These are phyloP conservation scores for Brachyalestes nurse DNA, from an alignment of 2,797 vertebrate species.

Conservation along the genomic window DNA sequence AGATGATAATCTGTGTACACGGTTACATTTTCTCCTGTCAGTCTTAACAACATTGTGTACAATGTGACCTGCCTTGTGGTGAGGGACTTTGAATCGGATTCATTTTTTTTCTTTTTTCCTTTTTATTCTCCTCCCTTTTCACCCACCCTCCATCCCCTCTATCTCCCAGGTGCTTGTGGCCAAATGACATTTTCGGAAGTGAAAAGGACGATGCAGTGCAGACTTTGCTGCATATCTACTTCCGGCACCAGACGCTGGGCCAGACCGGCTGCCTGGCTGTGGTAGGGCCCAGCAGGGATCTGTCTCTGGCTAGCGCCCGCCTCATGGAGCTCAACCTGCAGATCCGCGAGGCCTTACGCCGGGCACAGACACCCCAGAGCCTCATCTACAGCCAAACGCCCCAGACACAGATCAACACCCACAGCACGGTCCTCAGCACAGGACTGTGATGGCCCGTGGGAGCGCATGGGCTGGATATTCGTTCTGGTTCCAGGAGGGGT, in stretches of 20 bases:
- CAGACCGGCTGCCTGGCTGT: constrained; percentile 94
- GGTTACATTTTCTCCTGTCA: neutral
- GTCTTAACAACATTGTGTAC: neutral
- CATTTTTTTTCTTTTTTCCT: neutral
- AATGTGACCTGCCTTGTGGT: neutral
- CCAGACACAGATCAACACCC: constrained; percentile 50
- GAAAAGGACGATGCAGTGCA: constrained; percentile 90
- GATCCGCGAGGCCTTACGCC: constrained; percentile 91
- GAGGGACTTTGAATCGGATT: neutral
- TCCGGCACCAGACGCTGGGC: constrained; percentile 96
- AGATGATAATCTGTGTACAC: neutral
- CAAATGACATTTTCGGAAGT: constrained; percentile 94
- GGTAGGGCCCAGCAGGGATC: constrained; percentile 90
- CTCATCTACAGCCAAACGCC: constrained; percentile 43
- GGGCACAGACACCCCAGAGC: constrained; percentile 82
- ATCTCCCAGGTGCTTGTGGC: constrained; percentile 93
- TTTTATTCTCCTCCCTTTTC: neutral
- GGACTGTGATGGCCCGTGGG: constrained; percentile 83
- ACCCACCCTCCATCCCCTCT: too few relatives aligned
- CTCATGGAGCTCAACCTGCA: constrained; percentile 98
- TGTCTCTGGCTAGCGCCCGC: constrained; percentile 90
- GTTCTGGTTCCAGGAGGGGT: constrained; percentile 40
- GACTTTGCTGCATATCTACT: constrained; percentile 95
- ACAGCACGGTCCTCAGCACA: constrained; percentile 79
- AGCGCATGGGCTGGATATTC: constrained; percentile 36